These are phyloP conservation scores for Anguilla pacifica DNA, from an alignment of 2,797 vertebrate genomes.

Conservation along the genomic window DNA sequence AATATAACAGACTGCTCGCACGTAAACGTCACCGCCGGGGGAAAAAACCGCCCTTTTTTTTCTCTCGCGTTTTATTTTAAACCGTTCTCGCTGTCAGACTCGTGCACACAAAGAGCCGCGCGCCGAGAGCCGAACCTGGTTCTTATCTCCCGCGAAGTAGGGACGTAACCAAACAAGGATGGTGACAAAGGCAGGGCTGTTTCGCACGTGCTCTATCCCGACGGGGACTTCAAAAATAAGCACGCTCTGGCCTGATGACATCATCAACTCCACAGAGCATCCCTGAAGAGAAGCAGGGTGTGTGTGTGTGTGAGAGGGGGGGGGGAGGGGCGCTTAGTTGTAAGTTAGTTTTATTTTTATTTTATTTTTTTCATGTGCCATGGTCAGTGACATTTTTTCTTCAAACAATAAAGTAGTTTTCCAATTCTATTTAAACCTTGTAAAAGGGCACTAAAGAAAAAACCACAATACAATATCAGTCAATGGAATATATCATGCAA, in stretches of 20 bases:
- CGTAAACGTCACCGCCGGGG: constrained; percentile 62
- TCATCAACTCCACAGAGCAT: constrained; percentile 68
- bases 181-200: constrained; percentile 61
- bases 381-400: background rate
- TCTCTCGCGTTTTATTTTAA: constrained; percentile 40
- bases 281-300: constrained; percentile 45
- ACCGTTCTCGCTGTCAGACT: constrained; percentile 48
- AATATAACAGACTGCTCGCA: constrained; percentile 77
- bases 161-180: constrained; percentile 75
- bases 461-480: background rate
- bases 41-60: constrained; percentile 31
- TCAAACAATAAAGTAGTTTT: background rate
- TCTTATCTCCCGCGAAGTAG: constrained; percentile 74
- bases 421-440: background rate
- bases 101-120: constrained; percentile 44
- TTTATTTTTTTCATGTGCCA: background rate
- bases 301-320: background rate
- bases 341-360: background rate
- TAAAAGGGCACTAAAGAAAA: background rate
- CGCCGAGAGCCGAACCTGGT: constrained; percentile 73
- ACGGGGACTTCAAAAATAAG: constrained; percentile 81
- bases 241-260: constrained; percentile 69
- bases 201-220: constrained; percentile 73
- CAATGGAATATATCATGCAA: background rate
- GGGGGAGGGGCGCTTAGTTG: background rate